These are phyloP conservation scores for Petrocephalus microphthalmus DNA, from an alignment of 2,113 vertebrate species.

Conservation along the genomic window DNA sequence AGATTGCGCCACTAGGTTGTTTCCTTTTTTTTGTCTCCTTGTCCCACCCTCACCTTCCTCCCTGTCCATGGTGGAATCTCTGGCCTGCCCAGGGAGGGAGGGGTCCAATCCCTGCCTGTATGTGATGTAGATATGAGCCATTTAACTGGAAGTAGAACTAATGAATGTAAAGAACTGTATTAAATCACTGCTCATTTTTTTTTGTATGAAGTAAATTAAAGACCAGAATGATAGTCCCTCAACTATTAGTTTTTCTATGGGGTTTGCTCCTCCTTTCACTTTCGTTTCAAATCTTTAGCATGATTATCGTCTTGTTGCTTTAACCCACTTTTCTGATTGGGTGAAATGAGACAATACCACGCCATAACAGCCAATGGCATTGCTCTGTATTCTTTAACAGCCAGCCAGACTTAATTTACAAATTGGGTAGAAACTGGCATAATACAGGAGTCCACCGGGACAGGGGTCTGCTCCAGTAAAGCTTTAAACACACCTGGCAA, in stretches of 20 bases:
- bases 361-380: not conserved
- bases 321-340: not conserved
- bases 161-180: constrained; percentile 47
- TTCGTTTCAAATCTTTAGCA: not conserved
- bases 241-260: not conserved
- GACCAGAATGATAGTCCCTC: constrained; percentile 27
- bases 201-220: constrained; percentile 45
- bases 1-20: not conserved
- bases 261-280: not conserved
- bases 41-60: not conserved
- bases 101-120: not conserved
- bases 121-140: constrained; percentile 34
- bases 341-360: not conserved
- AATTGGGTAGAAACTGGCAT: not conserved
- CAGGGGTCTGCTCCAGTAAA: not conserved
- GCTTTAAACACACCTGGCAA: not conserved
- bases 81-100: not conserved
- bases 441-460: not conserved
- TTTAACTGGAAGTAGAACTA: constrained; percentile 42
- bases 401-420: not conserved
- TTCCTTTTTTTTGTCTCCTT: not conserved
- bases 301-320: not conserved
- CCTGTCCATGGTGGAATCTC: not conserved
- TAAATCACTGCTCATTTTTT: constrained; percentile 30
- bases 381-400: not conserved